phyloP scores from a whole-genome alignment of 2,797 vertebrate genomes.

The Squalus acanthias region DNA sequence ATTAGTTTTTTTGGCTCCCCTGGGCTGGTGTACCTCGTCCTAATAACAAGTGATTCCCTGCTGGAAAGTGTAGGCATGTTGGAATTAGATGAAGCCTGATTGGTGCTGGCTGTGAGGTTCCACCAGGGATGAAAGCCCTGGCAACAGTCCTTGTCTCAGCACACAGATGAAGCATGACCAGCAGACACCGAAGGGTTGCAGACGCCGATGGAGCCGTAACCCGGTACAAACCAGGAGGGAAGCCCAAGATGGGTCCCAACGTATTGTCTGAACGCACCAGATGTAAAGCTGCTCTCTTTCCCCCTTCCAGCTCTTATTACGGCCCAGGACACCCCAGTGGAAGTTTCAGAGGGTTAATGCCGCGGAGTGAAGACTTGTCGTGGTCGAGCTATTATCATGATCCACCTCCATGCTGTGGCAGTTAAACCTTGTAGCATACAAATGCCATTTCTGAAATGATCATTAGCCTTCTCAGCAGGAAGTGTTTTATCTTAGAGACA shows the following conservation, averaged over 20 bases:
- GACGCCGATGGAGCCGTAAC: not conserved
- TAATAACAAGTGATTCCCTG: not conserved
- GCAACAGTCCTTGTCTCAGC: too few relatives aligned
- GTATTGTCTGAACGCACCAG: not conserved
- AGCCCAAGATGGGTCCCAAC: not conserved
- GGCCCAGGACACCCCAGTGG: too few relatives aligned
- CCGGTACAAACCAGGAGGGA: not conserved
- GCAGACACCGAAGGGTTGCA: not conserved
- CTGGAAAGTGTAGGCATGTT: not conserved
- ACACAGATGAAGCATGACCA: not conserved
- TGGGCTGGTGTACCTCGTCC: not conserved
- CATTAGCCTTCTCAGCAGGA: conserved; percentile 49
- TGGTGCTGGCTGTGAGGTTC: not conserved
- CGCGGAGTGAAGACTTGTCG: not conserved
- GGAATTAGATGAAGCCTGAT: not conserved
- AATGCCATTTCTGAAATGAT: conserved; percentile 52
- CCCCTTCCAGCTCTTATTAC: not conserved
- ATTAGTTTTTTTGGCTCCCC: not conserved
- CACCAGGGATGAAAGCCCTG: not conserved
- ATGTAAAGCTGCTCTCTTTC: not conserved
- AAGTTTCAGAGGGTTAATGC: conserved; percentile 22
- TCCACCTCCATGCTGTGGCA: conserved; percentile 33
- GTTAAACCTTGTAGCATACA: conserved; percentile 40
- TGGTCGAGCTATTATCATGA: not conserved
- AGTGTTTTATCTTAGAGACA: conserved; percentile 49